Percentiles rank a stretch among this genome's conserved stretches.
phyloP scores from a whole-genome alignment of 2,113 vertebrate species.

The Mus spicilegus region DNA sequence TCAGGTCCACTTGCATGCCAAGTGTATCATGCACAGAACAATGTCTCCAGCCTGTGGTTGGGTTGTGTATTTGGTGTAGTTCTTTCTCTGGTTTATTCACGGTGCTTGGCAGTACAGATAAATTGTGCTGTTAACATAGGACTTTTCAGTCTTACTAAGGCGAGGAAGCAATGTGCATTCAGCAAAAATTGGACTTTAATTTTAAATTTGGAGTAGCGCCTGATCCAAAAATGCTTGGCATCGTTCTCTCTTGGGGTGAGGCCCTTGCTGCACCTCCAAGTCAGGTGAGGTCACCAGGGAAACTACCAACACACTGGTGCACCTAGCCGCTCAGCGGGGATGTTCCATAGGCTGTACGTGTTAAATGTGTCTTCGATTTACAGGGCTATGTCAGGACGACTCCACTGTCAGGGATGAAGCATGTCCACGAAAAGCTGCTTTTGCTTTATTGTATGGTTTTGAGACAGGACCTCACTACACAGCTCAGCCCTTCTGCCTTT shows the following conservation, averaged over 20 bases:
- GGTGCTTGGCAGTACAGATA: fast-evolving
- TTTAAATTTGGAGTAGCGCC: not conserved
- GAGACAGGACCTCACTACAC: not conserved
- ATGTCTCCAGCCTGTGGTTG: not conserved
- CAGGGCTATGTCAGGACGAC: too few species aligned
- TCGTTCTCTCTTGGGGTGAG: not conserved
- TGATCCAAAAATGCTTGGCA: not conserved
- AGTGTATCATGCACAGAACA: not conserved
- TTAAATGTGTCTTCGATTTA: not conserved
- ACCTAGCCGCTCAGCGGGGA: too few species aligned
- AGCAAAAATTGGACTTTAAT: not conserved
- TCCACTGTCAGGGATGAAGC: too few species aligned
- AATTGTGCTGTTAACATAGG: not conserved
- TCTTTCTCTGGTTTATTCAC: fast-evolving
- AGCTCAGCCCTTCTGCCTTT: not conserved
- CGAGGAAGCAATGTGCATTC: not conserved
- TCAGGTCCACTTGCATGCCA: too few species aligned
- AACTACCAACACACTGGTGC: fast-evolving
- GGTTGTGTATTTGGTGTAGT: not conserved
- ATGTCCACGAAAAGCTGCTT: not conserved
- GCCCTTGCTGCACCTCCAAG: not conserved
- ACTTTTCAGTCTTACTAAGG: not conserved
- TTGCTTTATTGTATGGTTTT: not conserved
- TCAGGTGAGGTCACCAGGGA: not conserved
- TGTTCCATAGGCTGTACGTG: not conserved